Evolutionary conservation across 1,140 invertebrate species (phyloP).

Genomic region (Heliconius melpomene): DNA sequence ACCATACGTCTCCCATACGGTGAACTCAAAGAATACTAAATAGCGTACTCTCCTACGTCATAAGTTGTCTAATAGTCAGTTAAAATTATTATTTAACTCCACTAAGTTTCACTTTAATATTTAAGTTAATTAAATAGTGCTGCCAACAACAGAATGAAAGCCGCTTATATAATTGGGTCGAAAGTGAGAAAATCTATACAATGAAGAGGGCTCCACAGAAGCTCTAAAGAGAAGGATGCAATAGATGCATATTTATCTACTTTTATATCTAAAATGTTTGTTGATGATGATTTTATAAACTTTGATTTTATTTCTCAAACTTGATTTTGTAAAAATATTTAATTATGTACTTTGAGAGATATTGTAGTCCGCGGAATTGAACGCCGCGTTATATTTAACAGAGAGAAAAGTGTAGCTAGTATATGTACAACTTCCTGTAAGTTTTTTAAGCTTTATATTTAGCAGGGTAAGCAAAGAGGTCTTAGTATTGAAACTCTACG

Average conservation of each 20-base stretch:
- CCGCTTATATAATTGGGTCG: constrained; percentile 9
- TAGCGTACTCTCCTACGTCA: neutral
- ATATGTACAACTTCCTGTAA: too few relatives aligned
- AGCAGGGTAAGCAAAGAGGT: too few relatives aligned
- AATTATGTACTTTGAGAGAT: too few relatives aligned
- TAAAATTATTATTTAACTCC: neutral
- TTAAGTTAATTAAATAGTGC: neutral
- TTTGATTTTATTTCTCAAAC: too few relatives aligned
- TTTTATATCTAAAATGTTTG: neutral
- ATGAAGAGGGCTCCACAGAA: neutral
- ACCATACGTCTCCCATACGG: too few relatives aligned
- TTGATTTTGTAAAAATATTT: too few relatives aligned
- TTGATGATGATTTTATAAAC: too few relatives aligned
- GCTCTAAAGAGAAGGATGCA: neutral
- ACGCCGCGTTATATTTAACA: too few relatives aligned
- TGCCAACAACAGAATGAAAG: neutral
- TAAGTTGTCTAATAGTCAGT: neutral
- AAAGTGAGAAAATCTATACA: constrained; percentile 9
- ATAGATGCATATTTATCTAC: neutral
- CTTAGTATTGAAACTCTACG: too few relatives aligned
- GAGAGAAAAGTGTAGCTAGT: too few relatives aligned
- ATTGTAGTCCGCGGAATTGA: too few relatives aligned
- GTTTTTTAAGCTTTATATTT: too few relatives aligned
- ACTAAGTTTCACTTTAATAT: neutral
- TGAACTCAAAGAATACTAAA: neutral